These are phyloP conservation scores for Ostrea edulis DNA, from an alignment of 1,140 invertebrate genomes.

Conservation along the genomic window DNA sequence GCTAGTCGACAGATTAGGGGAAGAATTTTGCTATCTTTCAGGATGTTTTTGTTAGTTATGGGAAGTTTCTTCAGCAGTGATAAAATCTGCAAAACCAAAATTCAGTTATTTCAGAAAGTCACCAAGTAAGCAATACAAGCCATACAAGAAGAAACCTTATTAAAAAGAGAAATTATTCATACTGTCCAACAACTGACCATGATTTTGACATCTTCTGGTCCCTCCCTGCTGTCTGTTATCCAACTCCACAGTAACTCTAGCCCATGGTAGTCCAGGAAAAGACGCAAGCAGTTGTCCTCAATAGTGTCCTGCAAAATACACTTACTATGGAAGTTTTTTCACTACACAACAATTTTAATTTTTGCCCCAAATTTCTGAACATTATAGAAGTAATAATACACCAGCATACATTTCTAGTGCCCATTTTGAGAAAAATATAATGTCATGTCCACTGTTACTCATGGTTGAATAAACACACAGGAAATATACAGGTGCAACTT, in stretches of 20 bases:
- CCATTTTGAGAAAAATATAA: not conserved
- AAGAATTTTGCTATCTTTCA: conserved; percentile 93
- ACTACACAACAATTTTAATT: not conserved
- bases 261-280: conserved; percentile 97
- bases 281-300: conserved; percentile 81
- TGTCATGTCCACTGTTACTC: no score
- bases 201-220: conserved; percentile 78
- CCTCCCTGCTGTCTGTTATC: conserved; percentile 86
- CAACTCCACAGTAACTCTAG: conserved; percentile 93
- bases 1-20: conserved; percentile 85
- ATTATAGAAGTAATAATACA: not conserved
- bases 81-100: conserved; percentile 84
- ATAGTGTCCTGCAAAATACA: conserved; percentile 74
- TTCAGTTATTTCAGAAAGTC: not conserved
- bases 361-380: not conserved
- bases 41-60: conserved; percentile 94
- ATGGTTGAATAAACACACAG: no score
- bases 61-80: conserved; percentile 89
- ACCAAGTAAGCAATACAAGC: not conserved
- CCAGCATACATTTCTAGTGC: not conserved
- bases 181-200: conserved; percentile 77
- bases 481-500: no score
- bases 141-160: not conserved
- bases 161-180: not conserved
- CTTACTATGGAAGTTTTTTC: not conserved